Conservation (phyloP, 2,797 vertebrate species). For the Orestias chungarensis region DNA sequence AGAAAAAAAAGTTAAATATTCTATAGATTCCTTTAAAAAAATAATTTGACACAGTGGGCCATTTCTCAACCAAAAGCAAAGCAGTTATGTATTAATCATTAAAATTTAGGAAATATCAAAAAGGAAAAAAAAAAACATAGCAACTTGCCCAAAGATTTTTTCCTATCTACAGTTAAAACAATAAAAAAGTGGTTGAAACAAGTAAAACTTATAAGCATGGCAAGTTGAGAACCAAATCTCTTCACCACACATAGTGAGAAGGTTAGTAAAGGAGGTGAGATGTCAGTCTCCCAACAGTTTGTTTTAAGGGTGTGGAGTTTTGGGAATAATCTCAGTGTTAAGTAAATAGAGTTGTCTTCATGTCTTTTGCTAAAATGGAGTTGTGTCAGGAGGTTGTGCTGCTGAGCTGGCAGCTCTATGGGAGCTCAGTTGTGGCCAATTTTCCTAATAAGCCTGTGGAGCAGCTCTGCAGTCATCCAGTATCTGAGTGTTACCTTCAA, state of each 20-base stretch:
- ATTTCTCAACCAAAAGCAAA: not conserved
- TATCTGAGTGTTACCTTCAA: no score
- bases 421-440: no score
- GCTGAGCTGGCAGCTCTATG: no score
- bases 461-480: no score
- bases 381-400: no score
- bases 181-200: not conserved
- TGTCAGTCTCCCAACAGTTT: not conserved
- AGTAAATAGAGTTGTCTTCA: not conserved
- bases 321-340: no score
- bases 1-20: no score
- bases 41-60: not conserved
- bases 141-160: not conserved
- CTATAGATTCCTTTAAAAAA: no score
- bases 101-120: not conserved
- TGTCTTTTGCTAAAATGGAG: not conserved
- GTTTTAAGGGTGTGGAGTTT: not conserved
- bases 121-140: not conserved
- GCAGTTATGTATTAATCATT: not conserved
- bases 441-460: no score
- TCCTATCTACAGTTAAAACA: not conserved
- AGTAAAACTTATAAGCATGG: not conserved
- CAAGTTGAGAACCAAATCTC: not conserved
- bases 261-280: not conserved
- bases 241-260: not conserved